A percentile compares a stretch with the other conserved stretches of the same genome.
Evolutionary conservation across 2,888 invertebrate species (phyloP).

Genomic region (Leuctra nigra): DNA sequence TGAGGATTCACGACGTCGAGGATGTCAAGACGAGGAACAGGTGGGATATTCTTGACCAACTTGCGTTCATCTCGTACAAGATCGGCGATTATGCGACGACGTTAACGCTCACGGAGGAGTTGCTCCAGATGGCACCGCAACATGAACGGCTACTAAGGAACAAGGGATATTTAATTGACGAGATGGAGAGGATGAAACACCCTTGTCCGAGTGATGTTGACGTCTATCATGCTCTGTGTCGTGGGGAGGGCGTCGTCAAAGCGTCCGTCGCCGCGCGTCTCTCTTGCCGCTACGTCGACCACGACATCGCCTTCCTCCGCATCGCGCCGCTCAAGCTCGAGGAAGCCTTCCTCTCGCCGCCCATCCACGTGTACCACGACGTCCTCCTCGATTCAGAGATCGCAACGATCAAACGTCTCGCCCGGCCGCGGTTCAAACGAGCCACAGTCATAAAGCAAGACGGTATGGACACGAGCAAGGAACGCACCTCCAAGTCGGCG

Average conservation of each 20-base stretch:
- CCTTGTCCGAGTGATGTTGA: not conserved
- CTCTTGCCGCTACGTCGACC: constrained; percentile 18
- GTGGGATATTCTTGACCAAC: not conserved
- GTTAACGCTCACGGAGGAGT: not conserved
- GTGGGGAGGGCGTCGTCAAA: not conserved
- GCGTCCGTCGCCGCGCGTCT: not conserved
- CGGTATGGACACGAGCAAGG: too few species aligned
- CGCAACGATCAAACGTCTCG: constrained; percentile 44
- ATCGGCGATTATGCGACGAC: not conserved
- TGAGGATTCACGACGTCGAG: not conserved
- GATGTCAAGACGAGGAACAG: too few species aligned
- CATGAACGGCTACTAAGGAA: not conserved
- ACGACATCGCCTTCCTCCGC: too few species aligned
- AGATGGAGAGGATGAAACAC: not conserved
- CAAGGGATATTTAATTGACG: too few species aligned
- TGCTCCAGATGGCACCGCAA: not conserved
- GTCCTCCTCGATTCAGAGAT: constrained; percentile 47
- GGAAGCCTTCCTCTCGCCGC: constrained; percentile 40
- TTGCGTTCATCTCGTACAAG: not conserved
- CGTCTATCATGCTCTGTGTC: not conserved
- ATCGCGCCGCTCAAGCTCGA: too few species aligned
- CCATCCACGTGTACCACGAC: constrained; percentile 44
- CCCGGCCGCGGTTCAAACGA: constrained; percentile 37
- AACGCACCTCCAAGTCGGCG: not conserved
- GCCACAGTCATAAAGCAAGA: too few species aligned